Evolutionary conservation across 2,113 vertebrate genomes (phyloP).

Genomic region (Pionites leucogaster): DNA sequence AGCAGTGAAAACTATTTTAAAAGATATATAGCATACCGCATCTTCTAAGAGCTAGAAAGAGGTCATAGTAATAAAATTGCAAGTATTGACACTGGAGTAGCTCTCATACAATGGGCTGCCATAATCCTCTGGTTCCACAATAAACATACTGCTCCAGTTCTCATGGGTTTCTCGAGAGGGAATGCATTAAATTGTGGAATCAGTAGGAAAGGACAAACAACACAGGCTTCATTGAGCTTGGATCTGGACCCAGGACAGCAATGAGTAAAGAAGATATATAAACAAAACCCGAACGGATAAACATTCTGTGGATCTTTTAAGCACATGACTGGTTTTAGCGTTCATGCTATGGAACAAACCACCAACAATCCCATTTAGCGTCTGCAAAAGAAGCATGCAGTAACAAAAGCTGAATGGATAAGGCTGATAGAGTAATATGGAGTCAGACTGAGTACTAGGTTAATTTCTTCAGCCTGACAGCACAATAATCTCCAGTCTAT

Average conservation of each 20-base stretch:
- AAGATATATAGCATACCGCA: background rate
- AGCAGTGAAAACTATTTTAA: background rate
- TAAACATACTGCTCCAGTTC: background rate
- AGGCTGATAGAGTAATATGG: background rate
- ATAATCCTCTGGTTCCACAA: background rate
- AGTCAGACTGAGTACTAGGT: background rate
- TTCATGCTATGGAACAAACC: background rate
- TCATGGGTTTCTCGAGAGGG: background rate
- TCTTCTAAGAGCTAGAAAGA: background rate
- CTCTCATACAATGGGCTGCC: background rate
- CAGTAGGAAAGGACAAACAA: background rate
- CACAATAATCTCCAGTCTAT: background rate
- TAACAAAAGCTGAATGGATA: background rate
- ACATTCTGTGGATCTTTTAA: background rate
- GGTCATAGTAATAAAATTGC: background rate
- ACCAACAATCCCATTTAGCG: background rate
- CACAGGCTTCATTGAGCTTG: background rate
- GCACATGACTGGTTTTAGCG: background rate
- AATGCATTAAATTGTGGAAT: background rate
- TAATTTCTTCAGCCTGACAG: background rate
- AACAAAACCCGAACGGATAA: background rate
- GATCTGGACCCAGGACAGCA: background rate
- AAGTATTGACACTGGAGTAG: background rate
- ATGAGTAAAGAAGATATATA: background rate
- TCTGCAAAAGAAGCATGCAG: rapidly evolving